phyloP scores from a whole-genome alignment of 2,797 vertebrate genomes.

The Steatocranus sp. region DNA sequence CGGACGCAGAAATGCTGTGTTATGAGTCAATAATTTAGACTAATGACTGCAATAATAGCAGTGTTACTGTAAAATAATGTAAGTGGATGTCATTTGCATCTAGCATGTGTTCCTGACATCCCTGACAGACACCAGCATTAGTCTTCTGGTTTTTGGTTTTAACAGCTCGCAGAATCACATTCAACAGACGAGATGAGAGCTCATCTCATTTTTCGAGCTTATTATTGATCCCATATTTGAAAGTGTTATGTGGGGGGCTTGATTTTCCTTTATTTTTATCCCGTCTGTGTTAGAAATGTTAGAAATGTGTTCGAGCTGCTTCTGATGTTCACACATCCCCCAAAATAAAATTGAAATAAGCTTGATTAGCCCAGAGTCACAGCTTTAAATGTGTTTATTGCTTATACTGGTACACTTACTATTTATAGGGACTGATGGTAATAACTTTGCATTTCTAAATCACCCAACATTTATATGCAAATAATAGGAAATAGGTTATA shows the following conservation, averaged over 20 bases:
- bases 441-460: not conserved
- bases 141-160: conserved; percentile 15
- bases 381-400: not conserved
- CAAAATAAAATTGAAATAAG: not conserved
- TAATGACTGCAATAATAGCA: conserved; percentile 65
- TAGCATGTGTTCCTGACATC: conserved; percentile 8
- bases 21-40: conserved; percentile 65
- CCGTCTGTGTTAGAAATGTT: not conserved
- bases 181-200: not conserved
- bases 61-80: conserved; percentile 51
- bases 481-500: accelerated
- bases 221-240: conserved; percentile 29
- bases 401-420: not conserved
- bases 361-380: not conserved
- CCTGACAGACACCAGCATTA: conserved; percentile 25
- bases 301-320: not conserved
- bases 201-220: conserved; percentile 1
- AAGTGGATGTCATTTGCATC: conserved; percentile 46
- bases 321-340: not conserved
- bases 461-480: not conserved
- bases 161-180: not conserved
- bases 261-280: conserved; percentile 28
- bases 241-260: not conserved
- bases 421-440: not conserved
- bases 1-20: conserved; percentile 30